These are phyloP conservation scores for Nyctereutes procyonoides DNA, from an alignment of 2,113 vertebrate species.

Conservation along the genomic window DNA sequence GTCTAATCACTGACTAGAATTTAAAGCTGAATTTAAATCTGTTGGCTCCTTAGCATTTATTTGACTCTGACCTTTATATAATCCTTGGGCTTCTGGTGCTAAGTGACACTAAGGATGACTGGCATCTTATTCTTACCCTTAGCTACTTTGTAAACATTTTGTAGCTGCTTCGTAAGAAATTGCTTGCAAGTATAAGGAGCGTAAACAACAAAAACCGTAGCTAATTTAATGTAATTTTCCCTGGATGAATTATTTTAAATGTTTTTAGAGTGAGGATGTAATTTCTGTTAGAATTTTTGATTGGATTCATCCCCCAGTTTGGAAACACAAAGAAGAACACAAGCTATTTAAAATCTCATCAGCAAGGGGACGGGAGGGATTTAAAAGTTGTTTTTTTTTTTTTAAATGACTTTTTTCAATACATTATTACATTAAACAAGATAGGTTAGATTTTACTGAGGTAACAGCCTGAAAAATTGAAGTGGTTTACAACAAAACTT, in stretches of 20 bases:
- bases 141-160: slow-evolving; percentile 75
- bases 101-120: slow-evolving; percentile 60
- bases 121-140: slow-evolving; percentile 7
- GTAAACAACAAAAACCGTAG: slow-evolving; percentile 42
- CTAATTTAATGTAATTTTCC: slow-evolving; percentile 59
- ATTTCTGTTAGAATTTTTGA: slow-evolving; percentile 66
- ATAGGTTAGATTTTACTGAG: background rate
- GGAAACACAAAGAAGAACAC: slow-evolving; percentile 42
- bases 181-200: background rate
- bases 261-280: slow-evolving; percentile 63
- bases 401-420: background rate
- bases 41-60: slow-evolving; percentile 35
- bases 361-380: slow-evolving; percentile 8
- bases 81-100: slow-evolving; percentile 53
- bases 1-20: background rate
- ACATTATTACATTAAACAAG: background rate
- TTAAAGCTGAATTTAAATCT: slow-evolving; percentile 49
- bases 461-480: slow-evolving; percentile 37
- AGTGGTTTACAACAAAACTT: background rate
- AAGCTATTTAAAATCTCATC: slow-evolving; percentile 56
- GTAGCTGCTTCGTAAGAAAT: slow-evolving; percentile 64
- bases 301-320: slow-evolving; percentile 60
- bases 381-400: background rate
- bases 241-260: slow-evolving; percentile 72
- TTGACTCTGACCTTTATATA: slow-evolving; percentile 64